These are phyloP conservation scores for Sarcophilus harrisii DNA, from an alignment of 2,797 vertebrate species.

Conservation along the genomic window DNA sequence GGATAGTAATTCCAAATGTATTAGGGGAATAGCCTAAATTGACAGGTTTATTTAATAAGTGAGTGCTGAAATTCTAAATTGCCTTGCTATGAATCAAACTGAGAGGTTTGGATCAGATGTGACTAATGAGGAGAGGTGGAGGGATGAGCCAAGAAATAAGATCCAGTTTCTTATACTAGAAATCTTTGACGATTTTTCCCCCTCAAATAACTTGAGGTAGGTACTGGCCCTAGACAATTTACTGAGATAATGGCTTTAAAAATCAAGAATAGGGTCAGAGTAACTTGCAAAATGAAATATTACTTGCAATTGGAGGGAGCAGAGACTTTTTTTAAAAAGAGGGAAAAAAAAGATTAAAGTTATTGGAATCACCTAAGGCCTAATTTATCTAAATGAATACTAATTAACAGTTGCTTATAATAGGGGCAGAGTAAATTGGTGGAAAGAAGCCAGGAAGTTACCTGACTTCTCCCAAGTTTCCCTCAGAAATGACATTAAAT, in stretches of 20 bases:
- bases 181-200: not conserved
- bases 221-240: not conserved
- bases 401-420: not conserved
- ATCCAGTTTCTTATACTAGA: not conserved
- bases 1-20: not conserved
- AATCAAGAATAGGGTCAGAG: not conserved
- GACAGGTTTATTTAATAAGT: not conserved
- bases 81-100: not conserved
- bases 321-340: not conserved
- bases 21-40: not conserved
- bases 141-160: not conserved
- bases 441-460: not conserved
- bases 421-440: not conserved
- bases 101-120: not conserved
- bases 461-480: not conserved
- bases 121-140: not conserved
- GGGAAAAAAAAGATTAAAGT: not conserved
- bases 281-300: not conserved
- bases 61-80: slow-evolving; percentile 6
- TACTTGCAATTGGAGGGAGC: not conserved
- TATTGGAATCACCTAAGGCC: not conserved
- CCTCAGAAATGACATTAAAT: not conserved
- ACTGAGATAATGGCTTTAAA: not conserved
- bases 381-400: not conserved
- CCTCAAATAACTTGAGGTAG: not conserved